phyloP scores from a whole-genome alignment of 92 coral and sea anemone species.

The Zoanthus gigantus region DNA sequence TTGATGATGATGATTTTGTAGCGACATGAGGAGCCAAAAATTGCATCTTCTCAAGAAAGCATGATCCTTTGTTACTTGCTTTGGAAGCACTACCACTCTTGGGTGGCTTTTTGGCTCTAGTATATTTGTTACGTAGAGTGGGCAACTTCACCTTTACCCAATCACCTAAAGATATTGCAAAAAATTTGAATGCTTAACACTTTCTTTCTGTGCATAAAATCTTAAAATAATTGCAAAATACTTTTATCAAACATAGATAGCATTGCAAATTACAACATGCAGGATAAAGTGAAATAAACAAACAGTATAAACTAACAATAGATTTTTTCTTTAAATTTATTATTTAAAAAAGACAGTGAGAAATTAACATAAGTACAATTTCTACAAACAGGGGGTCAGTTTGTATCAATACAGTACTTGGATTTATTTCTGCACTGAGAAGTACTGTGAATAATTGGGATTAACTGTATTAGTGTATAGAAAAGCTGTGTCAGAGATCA shows the following conservation, averaged over 20 bases:
- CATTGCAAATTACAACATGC: not conserved
- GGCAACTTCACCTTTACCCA: not conserved
- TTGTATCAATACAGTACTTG: not conserved
- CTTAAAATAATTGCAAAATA: not conserved
- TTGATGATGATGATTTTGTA: constrained; percentile 10
- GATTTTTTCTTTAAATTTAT: not conserved
- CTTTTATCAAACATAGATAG: constrained; percentile 1
- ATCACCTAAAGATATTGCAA: not conserved
- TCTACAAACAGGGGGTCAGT: constrained; percentile 1
- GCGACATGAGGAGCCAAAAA: not conserved
- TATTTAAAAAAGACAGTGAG: not conserved
- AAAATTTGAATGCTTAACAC: not conserved
- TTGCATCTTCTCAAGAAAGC: constrained; percentile 8
- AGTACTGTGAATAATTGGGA: not conserved
- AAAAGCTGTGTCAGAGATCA: not conserved
- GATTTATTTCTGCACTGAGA: not conserved
- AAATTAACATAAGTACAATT: not conserved
- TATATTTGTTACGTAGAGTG: not conserved
- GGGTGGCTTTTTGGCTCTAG: constrained; percentile 1
- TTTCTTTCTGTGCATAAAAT: not conserved
- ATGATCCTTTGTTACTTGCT: constrained; percentile 2
- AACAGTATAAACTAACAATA: not conserved
- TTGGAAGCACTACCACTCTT: constrained; percentile 5
- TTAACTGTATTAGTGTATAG: not conserved
- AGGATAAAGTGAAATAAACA: not conserved